These are phyloP conservation scores for Frankliniella fusca DNA, from an alignment of 2,888 invertebrate species.

Conservation along the genomic window DNA sequence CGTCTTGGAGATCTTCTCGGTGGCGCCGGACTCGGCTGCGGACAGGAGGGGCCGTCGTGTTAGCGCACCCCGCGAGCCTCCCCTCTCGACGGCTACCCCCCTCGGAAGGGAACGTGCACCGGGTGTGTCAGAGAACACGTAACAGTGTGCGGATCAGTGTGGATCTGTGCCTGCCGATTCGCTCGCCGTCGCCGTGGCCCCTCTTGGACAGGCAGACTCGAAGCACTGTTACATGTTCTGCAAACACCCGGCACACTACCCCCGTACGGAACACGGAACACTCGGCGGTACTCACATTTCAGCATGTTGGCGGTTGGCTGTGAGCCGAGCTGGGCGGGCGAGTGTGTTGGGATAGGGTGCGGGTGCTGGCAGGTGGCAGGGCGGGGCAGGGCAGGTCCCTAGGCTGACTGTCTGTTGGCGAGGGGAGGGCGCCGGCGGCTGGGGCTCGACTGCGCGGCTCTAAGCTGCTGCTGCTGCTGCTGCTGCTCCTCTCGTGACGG, in stretches of 20 bases:
- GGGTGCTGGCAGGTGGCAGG: not conserved
- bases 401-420: not conserved
- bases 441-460: not conserved
- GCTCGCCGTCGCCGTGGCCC: not conserved
- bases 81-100: too few relatives aligned
- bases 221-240: too few relatives aligned
- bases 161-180: not conserved
- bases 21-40: constrained; percentile 11
- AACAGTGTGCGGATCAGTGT: too few relatives aligned
- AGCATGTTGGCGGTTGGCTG: constrained; percentile 4
- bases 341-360: not conserved
- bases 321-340: not conserved
- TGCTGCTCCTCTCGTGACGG: not conserved
- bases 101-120: not conserved
- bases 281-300: not conserved
- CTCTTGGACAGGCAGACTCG: too few relatives aligned
- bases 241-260: too few relatives aligned
- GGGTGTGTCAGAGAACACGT: too few relatives aligned
- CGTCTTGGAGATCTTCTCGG: constrained; percentile 19
- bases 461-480: not conserved
- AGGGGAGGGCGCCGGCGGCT: not conserved
- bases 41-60: not conserved
- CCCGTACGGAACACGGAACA: too few relatives aligned
- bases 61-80: not conserved
- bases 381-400: not conserved